Conservation (phyloP, 2,113 vertebrate species). For the Callipepla squamata region DNA sequence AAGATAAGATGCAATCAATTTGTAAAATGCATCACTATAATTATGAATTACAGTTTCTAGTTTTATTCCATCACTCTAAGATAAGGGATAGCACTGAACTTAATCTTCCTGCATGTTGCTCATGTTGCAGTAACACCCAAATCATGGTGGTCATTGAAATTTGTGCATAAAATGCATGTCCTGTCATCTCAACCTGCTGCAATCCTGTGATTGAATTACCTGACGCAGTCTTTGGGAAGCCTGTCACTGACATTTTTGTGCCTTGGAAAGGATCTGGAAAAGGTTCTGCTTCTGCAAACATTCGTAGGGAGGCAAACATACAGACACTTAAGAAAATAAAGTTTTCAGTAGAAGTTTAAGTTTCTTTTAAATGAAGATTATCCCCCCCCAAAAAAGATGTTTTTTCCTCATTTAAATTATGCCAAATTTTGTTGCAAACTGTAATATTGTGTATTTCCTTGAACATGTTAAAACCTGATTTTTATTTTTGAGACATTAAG, state of each 20-base stretch:
- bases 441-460: neutral
- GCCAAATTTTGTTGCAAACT: neutral
- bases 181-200: neutral
- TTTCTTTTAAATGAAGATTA: neutral
- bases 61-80: neutral
- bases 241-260: neutral
- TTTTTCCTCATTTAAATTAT: neutral
- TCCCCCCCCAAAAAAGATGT: neutral
- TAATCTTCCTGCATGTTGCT: conserved; percentile 41
- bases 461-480: neutral
- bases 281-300: neutral
- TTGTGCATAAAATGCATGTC: neutral
- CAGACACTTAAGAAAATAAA: neutral
- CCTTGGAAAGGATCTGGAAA: neutral
- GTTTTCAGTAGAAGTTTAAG: neutral
- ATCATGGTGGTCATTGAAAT: conserved; percentile 15
- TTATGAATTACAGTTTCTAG: neutral
- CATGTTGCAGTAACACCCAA: conserved; percentile 8
- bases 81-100: neutral
- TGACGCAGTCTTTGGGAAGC: neutral
- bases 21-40: neutral
- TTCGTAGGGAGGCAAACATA: neutral
- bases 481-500: neutral
- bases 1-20: neutral
- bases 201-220: neutral